Percentiles rank a stretch among this genome's conserved stretches.
These are phyloP conservation scores for Apamea monoglypha DNA, from an alignment of 2,888 invertebrate species.

Conservation along the genomic window DNA sequence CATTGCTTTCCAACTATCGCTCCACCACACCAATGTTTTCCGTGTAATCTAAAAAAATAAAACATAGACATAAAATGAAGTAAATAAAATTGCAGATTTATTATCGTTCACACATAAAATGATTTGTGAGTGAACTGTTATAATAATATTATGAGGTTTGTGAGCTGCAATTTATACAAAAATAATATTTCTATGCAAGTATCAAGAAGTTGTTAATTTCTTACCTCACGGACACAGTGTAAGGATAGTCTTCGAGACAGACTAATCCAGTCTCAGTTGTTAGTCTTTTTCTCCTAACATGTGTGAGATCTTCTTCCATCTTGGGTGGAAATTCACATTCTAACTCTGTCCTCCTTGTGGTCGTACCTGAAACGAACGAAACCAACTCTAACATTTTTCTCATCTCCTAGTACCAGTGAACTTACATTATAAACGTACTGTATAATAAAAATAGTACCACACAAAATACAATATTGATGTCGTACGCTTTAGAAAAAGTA, in stretches of 20 bases:
- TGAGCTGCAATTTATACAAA: not conserved
- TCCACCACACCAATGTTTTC: slow-evolving; percentile 88
- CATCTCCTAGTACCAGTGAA: slow-evolving; percentile 48
- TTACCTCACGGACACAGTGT: slow-evolving; percentile 86
- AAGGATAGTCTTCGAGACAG: slow-evolving; percentile 87
- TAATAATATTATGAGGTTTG: not conserved
- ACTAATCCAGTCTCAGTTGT: slow-evolving; percentile 86
- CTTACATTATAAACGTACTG: slow-evolving; percentile 21
- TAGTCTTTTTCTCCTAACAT: slow-evolving; percentile 82
- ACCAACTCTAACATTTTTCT: slow-evolving; percentile 27
- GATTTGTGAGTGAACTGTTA: not conserved
- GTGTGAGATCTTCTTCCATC: slow-evolving; percentile 84
- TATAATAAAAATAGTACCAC: slow-evolving; percentile 7
- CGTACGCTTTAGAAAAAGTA: not conserved
- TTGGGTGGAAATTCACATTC: slow-evolving; percentile 88
- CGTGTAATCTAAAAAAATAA: slow-evolving; percentile 78
- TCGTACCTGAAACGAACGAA: slow-evolving; percentile 59
- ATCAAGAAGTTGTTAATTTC: slow-evolving; percentile 1
- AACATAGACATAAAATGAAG: not conserved
- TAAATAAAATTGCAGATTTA: not conserved
- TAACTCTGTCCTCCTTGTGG: slow-evolving; percentile 75
- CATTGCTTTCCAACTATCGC: slow-evolving; percentile 83
- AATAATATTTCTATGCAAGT: not conserved
- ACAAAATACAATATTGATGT: not conserved
- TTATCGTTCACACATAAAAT: not conserved